Evolutionary conservation across 2,888 invertebrate genomes (phyloP).

Genomic region (Micoletzkya japonica): DNA sequence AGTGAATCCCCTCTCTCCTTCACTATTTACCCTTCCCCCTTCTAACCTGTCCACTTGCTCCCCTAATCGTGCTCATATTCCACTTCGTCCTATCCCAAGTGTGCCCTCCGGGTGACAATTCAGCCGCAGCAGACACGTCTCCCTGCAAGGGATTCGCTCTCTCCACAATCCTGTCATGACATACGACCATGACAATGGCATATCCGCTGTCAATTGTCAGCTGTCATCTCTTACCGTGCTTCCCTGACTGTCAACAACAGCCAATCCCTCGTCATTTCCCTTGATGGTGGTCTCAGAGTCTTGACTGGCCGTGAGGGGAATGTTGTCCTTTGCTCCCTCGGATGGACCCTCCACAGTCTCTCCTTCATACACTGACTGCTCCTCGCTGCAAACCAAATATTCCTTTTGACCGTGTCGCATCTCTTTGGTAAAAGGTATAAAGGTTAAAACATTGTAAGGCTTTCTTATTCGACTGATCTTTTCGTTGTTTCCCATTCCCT

Average conservation of each 20-base stretch:
- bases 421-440: background rate
- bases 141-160: conserved; percentile 24
- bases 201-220: background rate
- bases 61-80: conserved; percentile 49
- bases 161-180: background rate
- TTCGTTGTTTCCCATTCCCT: background rate
- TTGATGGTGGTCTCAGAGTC: conserved; percentile 21
- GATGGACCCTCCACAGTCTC: background rate
- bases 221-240: background rate
- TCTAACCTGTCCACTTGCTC: conserved; percentile 26
- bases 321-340: background rate
- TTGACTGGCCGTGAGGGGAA: conserved; percentile 18
- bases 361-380: background rate
- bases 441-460: background rate
- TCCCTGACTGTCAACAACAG: conserved; percentile 33
- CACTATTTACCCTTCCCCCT: background rate
- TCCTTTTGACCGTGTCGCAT: background rate
- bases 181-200: conserved; percentile 6
- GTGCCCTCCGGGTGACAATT: conserved; percentile 32
- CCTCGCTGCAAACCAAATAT: background rate
- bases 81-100: conserved; percentile 48
- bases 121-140: conserved; percentile 18
- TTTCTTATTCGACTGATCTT: background rate
- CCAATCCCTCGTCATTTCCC: conserved; percentile 30
- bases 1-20: too few species aligned